phyloP scores from a whole-genome alignment of 2,888 invertebrate species.

The Chirona hameri region DNA sequence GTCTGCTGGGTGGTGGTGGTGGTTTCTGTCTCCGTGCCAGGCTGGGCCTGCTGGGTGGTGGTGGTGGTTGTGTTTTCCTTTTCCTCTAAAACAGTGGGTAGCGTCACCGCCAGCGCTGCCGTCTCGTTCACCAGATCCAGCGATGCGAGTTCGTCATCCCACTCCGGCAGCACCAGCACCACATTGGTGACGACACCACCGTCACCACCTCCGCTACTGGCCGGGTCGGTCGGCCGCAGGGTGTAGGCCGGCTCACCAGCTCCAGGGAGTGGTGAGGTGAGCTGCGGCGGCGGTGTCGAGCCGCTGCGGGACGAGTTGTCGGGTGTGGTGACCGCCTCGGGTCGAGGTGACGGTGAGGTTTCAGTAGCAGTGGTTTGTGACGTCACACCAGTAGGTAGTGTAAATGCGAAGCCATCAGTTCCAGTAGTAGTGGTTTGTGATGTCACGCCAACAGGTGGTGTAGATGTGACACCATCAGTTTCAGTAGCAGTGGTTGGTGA shows the following conservation, averaged over 20 bases:
- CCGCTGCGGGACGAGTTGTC: slow-evolving; percentile 13
- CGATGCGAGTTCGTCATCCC: neutral
- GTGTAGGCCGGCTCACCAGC: neutral
- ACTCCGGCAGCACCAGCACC: neutral
- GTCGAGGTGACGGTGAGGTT: too few species aligned
- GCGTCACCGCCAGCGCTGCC: neutral
- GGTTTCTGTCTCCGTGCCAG: too few species aligned
- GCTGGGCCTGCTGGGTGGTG: too few species aligned
- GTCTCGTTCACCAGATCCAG: neutral
- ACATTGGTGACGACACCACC: neutral
- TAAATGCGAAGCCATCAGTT: too few species aligned
- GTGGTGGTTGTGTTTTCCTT: too few species aligned
- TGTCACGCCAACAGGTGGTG: too few species aligned
- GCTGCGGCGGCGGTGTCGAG: neutral
- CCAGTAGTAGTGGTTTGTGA: too few species aligned
- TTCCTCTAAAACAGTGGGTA: neutral
- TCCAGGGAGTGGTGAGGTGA: neutral
- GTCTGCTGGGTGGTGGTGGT: too few species aligned
- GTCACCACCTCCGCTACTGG: neutral
- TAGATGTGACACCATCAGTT: too few species aligned
- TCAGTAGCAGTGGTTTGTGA: too few species aligned
- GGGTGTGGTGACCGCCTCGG: neutral
- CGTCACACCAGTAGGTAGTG: too few species aligned
- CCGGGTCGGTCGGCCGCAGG: neutral
- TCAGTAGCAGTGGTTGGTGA: too few species aligned